Percentiles rank a stretch among this genome's conserved stretches.
phyloP scores from a whole-genome alignment of 2,888 invertebrate species.

The Pseudanteris insignis region DNA sequence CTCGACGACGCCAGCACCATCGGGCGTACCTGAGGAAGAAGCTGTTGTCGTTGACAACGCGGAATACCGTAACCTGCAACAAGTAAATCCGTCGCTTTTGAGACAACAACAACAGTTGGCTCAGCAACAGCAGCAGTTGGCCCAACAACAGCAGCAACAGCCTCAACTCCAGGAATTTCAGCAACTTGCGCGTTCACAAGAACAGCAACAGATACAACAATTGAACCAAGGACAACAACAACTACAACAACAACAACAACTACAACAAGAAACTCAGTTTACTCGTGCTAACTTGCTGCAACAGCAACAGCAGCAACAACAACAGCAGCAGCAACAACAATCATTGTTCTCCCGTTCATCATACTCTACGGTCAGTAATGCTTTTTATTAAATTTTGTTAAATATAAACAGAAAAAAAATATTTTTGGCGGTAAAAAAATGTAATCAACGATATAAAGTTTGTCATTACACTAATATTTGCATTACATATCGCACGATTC shows the following conservation, averaged over 20 bases:
- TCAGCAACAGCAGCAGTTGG: constrained; percentile 32
- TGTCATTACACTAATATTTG: no score
- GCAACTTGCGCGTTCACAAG: constrained; percentile 4
- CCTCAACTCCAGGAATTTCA: background rate
- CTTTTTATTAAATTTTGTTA: no score
- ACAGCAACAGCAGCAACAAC: constrained; percentile 33
- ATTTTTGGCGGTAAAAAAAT: no score
- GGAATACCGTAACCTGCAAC: constrained; percentile 53
- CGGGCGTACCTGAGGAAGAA: constrained; percentile 53
- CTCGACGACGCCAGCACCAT: constrained; percentile 26
- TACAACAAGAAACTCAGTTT: constrained; percentile 23
- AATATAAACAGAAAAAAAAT: no score
- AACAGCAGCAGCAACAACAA: constrained; percentile 10
- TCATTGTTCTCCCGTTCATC: no score
- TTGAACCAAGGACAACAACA: no score
- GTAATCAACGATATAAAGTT: no score
- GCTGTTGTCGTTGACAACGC: constrained; percentile 61
- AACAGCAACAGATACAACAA: constrained; percentile 29
- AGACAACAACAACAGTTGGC: constrained; percentile 13
- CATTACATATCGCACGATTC: no score
- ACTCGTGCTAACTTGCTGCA: background rate
- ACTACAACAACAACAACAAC: constrained; percentile 7
- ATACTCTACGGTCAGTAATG: no score
- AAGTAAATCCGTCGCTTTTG: constrained; percentile 7
- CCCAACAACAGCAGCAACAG: constrained; percentile 30